These are phyloP conservation scores for Clivina fossor DNA, from an alignment of 2,888 invertebrate species.

Conservation along the genomic window DNA sequence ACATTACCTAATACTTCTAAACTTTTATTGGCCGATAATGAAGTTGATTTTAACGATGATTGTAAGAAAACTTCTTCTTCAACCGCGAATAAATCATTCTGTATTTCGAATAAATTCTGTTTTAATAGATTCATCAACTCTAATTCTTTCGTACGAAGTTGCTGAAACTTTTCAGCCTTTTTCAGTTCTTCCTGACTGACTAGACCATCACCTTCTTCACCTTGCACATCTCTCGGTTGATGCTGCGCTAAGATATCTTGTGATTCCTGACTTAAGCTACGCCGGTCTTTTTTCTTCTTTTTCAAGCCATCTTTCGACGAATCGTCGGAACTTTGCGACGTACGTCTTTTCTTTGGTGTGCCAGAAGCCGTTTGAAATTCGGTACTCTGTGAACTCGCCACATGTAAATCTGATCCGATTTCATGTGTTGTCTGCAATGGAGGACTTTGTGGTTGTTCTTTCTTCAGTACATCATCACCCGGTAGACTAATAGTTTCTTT, in stretches of 20 bases:
- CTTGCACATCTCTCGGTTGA: constrained; percentile 57
- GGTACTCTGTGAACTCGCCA: constrained; percentile 52
- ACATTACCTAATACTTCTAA: constrained; percentile 66
- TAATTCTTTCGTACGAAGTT: constrained; percentile 48
- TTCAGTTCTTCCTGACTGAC: constrained; percentile 55
- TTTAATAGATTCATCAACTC: constrained; percentile 47
- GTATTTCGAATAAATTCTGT: constrained; percentile 54
- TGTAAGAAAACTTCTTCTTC: constrained; percentile 67
- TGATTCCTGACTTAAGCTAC: constrained; percentile 52
- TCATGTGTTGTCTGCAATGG: constrained; percentile 49
- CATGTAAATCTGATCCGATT: constrained; percentile 52
- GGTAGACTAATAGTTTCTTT: constrained; percentile 52
- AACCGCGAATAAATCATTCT: constrained; percentile 61
- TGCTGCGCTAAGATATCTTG: constrained; percentile 52
- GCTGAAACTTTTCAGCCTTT: constrained; percentile 53
- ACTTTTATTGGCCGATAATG: constrained; percentile 66
- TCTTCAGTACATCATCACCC: constrained; percentile 46
- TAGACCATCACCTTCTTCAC: constrained; percentile 61
- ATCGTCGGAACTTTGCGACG: constrained; percentile 54
- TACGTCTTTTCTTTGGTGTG: constrained; percentile 48
- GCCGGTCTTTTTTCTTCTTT: constrained; percentile 44
- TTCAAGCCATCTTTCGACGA: constrained; percentile 53
- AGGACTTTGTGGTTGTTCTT: constrained; percentile 47
- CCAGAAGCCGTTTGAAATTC: constrained; percentile 56
- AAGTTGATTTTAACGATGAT: constrained; percentile 67